Evolutionary conservation across 2,888 invertebrate species (phyloP).

Genomic region (Lycocerus yunnanus): DNA sequence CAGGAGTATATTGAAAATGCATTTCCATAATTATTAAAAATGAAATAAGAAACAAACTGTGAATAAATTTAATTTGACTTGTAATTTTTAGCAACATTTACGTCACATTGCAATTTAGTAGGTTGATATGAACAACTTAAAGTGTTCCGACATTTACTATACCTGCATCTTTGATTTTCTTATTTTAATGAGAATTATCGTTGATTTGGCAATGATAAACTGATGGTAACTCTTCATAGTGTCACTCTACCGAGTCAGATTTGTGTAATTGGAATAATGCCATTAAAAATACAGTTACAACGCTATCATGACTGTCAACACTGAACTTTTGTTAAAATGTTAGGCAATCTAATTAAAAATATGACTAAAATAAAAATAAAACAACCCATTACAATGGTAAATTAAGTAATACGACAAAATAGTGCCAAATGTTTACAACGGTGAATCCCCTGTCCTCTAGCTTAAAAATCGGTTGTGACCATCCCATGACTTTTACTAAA

Average conservation of each 20-base stretch:
- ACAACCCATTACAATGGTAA: neutral
- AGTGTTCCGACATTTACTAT: neutral
- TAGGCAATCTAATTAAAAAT: neutral
- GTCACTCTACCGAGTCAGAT: neutral
- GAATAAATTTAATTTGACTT: neutral
- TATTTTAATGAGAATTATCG: neutral
- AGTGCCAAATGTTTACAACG: too few relatives aligned
- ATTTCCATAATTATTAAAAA: neutral
- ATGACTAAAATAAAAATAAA: neutral
- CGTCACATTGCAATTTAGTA: too few relatives aligned
- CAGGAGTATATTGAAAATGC: too few relatives aligned
- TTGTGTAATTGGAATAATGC: neutral
- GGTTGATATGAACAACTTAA: neutral
- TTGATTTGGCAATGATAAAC: neutral
- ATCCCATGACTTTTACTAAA: too few relatives aligned
- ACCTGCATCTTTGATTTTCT: neutral
- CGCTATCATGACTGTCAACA: neutral
- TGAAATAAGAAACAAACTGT: neutral
- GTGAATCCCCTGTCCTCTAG: too few relatives aligned
- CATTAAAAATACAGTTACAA: neutral
- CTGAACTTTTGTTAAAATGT: neutral
- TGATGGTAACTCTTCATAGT: neutral
- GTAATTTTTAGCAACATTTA: too few relatives aligned
- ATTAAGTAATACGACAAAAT: too few relatives aligned
- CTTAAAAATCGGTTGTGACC: too few relatives aligned